Conservation (phyloP, 2,797 vertebrate genomes). For the Anabacerthia variegaticeps region DNA sequence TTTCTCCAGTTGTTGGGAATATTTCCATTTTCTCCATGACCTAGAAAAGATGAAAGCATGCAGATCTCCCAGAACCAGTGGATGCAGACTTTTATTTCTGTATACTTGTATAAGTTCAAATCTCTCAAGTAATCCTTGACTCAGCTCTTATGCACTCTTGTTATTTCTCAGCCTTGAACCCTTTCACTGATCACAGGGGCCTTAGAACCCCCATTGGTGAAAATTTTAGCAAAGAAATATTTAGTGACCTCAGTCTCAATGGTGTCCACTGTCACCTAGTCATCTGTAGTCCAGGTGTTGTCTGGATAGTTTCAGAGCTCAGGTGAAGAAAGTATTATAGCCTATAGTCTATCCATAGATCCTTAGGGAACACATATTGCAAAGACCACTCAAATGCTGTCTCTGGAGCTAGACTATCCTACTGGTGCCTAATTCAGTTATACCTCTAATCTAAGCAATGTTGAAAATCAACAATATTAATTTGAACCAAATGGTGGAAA, state of each 20-base stretch:
- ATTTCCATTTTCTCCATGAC: neutral
- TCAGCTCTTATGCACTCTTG: neutral
- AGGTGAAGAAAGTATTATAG: neutral
- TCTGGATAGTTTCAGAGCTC: neutral
- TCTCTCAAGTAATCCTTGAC: neutral
- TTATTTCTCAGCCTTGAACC: neutral
- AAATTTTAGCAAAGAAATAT: neutral
- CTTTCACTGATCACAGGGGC: neutral
- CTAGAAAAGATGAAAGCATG: neutral
- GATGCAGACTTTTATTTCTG: neutral
- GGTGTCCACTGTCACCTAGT: neutral
- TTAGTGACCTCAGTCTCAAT: neutral
- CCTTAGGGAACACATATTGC: neutral
- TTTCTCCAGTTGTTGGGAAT: neutral
- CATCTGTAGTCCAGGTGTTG: neutral
- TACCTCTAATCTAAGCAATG: neutral
- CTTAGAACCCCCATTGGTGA: neutral
- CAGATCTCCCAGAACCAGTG: neutral
- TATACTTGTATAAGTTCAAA: neutral
- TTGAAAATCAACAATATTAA: neutral
- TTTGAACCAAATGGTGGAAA: neutral
- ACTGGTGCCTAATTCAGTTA: neutral
- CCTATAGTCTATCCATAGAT: neutral
- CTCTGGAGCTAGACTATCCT: neutral
- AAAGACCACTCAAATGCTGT: neutral